These are phyloP conservation scores for Drosophila buzzatii DNA, from an alignment of 2,888 invertebrate genomes.

Conservation along the genomic window DNA sequence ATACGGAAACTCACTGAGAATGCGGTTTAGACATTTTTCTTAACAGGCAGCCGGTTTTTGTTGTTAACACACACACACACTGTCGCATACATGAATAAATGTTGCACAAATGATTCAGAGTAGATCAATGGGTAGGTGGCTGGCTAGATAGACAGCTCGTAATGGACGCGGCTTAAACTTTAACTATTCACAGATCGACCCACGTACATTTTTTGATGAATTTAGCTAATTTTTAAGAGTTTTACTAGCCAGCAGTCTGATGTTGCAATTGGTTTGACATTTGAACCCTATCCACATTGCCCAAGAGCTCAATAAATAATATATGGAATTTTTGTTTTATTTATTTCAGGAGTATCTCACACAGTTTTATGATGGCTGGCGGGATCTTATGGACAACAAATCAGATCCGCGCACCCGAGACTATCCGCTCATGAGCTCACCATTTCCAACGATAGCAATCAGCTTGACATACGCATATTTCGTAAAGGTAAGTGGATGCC, in stretches of 20 bases:
- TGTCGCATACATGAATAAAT: constrained; percentile 1
- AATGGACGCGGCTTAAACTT: constrained; percentile 40
- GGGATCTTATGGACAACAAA: constrained; percentile 93
- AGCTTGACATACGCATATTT: constrained; percentile 91
- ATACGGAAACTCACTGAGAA: constrained; percentile 65
- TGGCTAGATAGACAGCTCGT: constrained; percentile 20
- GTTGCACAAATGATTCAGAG: constrained; percentile 41
- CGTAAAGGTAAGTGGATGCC: constrained; percentile 87
- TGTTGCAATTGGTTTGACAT: constrained; percentile 65
- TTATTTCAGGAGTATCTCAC: constrained; percentile 83
- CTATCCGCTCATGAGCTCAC: constrained; percentile 93
- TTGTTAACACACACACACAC: constrained; percentile 5
- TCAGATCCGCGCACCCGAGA: constrained; percentile 92
- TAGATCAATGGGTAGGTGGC: constrained; percentile 51
- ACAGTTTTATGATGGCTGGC: constrained; percentile 85
- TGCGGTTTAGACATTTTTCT: constrained; percentile 44
- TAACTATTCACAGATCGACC: constrained; percentile 24
- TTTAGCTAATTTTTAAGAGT: constrained; percentile 2
- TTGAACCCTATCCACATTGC: constrained; percentile 47
- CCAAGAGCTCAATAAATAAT: constrained; percentile 24
- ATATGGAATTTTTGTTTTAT: constrained; percentile 8
- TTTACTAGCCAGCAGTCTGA: background rate
- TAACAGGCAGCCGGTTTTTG: constrained; percentile 33
- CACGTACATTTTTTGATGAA: constrained; percentile 26
- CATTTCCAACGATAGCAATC: constrained; percentile 91